A percentile compares a stretch with the other conserved stretches of the same genome.
Evolutionary conservation across 2,888 invertebrate species (phyloP).

Genomic region (Drosophila subsilvestris): DNA sequence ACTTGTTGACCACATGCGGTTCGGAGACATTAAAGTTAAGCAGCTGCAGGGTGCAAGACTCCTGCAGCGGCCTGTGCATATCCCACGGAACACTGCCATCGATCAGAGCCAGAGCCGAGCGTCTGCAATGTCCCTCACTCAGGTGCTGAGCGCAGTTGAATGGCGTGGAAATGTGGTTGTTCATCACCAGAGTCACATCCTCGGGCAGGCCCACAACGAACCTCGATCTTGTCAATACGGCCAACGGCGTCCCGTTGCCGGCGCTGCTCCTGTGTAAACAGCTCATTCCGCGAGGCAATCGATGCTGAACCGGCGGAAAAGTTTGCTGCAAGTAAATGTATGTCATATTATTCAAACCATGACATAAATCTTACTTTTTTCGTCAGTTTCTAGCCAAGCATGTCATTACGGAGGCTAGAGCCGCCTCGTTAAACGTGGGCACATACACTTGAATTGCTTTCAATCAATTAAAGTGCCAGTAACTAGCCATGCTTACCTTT

Average conservation of each 20-base stretch:
- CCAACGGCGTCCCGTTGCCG: constrained; percentile 90
- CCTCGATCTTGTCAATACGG: constrained; percentile 95
- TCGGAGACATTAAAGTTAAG: constrained; percentile 85
- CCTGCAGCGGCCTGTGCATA: constrained; percentile 93
- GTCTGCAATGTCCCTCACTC: constrained; percentile 88
- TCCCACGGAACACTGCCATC: constrained; percentile 94
- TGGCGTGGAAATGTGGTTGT: constrained; percentile 95
- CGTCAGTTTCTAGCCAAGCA: background rate
- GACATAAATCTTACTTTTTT: background rate
- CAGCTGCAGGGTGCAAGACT: constrained; percentile 87
- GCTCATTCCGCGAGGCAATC: constrained; percentile 86
- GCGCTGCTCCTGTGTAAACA: constrained; percentile 91
- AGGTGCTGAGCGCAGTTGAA: constrained; percentile 95
- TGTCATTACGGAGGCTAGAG: constrained; percentile 2
- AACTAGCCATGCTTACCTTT: constrained; percentile 39
- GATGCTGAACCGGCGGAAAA: constrained; percentile 25
- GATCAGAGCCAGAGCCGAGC: constrained; percentile 91
- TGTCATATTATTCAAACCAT: background rate
- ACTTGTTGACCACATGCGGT: constrained; percentile 83
- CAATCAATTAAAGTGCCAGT: constrained; percentile 18
- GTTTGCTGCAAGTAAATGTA: constrained; percentile 38
- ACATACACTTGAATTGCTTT: background rate
- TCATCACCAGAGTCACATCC: constrained; percentile 92
- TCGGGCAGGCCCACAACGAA: constrained; percentile 91
- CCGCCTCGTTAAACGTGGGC: background rate